These are phyloP conservation scores for Rotaria magnacalcarata DNA, from an alignment of 2,888 invertebrate species.

Conservation along the genomic window DNA sequence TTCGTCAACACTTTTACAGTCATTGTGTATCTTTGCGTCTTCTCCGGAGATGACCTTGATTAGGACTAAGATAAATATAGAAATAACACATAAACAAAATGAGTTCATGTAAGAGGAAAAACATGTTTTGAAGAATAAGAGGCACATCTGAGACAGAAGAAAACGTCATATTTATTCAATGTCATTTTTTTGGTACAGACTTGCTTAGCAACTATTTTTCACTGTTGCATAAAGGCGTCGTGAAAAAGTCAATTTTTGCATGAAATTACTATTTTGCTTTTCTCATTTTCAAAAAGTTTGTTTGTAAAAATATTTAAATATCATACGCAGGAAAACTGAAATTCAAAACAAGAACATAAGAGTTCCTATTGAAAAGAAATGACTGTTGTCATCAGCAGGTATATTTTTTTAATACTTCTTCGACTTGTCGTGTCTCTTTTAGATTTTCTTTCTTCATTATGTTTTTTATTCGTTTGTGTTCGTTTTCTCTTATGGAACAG, in stretches of 20 bases:
- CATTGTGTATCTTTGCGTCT: background rate
- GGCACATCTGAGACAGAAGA: background rate
- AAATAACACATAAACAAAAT: background rate
- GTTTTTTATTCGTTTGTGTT: no score
- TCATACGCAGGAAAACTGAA: background rate
- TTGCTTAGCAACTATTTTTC: background rate
- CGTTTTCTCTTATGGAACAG: no score
- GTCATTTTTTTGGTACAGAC: background rate
- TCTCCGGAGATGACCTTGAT: background rate
- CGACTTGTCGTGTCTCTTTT: background rate
- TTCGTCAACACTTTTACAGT: background rate
- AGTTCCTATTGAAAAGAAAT: background rate
- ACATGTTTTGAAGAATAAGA: background rate
- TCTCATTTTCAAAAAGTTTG: background rate
- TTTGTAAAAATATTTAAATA: background rate
- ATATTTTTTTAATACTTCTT: background rate
- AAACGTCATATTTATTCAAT: background rate
- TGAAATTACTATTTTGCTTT: background rate
- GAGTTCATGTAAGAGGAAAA: background rate
- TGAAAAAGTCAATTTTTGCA: no score
- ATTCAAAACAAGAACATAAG: background rate
- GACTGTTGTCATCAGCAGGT: background rate
- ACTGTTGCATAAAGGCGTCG: no score
- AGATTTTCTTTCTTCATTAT: no score
- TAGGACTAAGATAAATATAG: background rate